Evolutionary conservation across 2,113 vertebrate species (phyloP).

Genomic region (Peromyscus polionotus): DNA sequence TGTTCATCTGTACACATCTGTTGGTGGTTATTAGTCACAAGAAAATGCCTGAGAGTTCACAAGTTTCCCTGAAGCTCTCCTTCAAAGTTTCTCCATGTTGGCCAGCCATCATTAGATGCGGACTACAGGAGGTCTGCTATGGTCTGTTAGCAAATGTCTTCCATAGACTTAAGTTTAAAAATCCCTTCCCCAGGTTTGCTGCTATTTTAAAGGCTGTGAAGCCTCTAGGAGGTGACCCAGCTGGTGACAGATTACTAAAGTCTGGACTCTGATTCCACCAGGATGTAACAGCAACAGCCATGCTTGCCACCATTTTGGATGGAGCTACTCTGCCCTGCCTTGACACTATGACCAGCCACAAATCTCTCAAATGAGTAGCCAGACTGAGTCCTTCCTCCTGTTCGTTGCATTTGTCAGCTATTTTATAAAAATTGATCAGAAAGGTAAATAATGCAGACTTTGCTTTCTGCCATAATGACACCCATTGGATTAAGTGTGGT

Average conservation of each 20-base stretch:
- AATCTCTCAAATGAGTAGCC: not conserved
- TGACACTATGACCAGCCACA: not conserved
- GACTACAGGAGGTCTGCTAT: not conserved
- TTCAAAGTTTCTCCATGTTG: conserved; percentile 21
- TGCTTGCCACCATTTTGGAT: fast-evolving
- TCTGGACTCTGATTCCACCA: not conserved
- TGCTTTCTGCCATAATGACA: not conserved
- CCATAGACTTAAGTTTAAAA: not conserved
- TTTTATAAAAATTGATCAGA: not conserved
- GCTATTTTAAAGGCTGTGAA: not conserved
- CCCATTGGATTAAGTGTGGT: not conserved
- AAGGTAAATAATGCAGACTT: not conserved
- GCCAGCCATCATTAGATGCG: not conserved
- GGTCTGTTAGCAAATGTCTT: not conserved
- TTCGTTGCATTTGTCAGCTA: too few relatives aligned
- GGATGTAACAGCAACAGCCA: too few relatives aligned
- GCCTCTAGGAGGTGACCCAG: not conserved
- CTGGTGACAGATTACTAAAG: not conserved
- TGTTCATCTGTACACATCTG: conserved; percentile 68
- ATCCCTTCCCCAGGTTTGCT: not conserved
- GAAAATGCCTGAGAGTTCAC: conserved; percentile 55
- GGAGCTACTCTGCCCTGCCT: not conserved
- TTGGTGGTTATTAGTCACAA: conserved; percentile 65
- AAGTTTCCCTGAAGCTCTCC: conserved; percentile 48
- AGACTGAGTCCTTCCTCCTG: not conserved